Evolutionary conservation across 2,888 invertebrate species (phyloP), one percentile per base, ranked within the genome.

Genomic region (Pandemis corylana): DNA sequence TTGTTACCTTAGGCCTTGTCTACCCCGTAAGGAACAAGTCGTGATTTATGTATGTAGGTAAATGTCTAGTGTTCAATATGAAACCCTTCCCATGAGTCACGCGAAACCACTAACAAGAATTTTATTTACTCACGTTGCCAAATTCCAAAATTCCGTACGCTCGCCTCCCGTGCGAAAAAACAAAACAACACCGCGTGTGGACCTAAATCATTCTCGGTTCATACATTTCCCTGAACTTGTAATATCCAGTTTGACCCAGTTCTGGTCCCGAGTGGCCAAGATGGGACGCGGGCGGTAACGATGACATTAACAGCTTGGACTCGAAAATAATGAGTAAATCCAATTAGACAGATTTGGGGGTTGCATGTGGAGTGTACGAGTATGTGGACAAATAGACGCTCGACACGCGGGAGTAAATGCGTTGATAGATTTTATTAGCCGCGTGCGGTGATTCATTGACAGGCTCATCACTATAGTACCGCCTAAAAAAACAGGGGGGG

Each of bases 181-280:
- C 10, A 69, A 67, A 61, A 67, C 10, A 46, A 51, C 67, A 61
- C 61, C 72, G 51, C 51, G 72, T 72, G 67, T 51, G 51, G 5
- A 13, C 42, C 53, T 70, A 71, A 71, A 71, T 71, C 71, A 71
- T 63, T 53, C 44, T 42, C 7, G 6, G 41, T 28, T 49, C 68
- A 62, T 46, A 61, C 53, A 53, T 53, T 49, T 41, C 51, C 62
- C 61, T 20, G 51, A 70, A 72, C 49, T 62, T 51, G 61, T 62
- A 71, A 71, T 64, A 72, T 44, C 81, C 70, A 80, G 79, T 82
- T 83, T 78, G 77, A 79, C 76, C 76, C 76, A 79, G 79, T 80
- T 77, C 76, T 75, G 77, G 78, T 78, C 81, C 75, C 78, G 77
- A 75, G 75, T 51, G 68, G 59, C 75, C 68, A 20, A 56, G 53